These are phyloP conservation scores for Coregonus clupeaformis DNA, from an alignment of 2,113 vertebrate genomes.

Conservation along the genomic window DNA sequence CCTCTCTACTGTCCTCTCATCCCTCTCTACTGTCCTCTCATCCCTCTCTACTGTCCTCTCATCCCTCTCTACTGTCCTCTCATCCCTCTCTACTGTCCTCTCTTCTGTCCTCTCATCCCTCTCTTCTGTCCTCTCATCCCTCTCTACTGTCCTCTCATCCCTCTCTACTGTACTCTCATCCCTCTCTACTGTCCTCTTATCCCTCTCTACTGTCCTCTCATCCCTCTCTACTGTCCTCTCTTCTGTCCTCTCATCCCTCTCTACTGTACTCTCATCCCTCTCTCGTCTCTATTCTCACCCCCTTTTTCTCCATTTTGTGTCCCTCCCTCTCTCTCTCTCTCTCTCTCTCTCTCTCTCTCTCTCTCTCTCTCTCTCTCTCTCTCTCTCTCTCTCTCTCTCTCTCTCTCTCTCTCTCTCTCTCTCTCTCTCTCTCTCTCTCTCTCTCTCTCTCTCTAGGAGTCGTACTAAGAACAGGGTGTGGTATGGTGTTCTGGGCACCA, in stretches of 20 bases:
- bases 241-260: too few relatives aligned
- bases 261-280: background rate
- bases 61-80: background rate
- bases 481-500: conserved; percentile 96
- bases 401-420: too few relatives aligned
- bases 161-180: background rate
- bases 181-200: too few relatives aligned
- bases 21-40: background rate
- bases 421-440: background rate
- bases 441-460: conserved; percentile 76
- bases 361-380: conserved; percentile 1
- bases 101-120: too few relatives aligned
- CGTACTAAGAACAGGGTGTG: conserved; percentile 99
- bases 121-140: too few relatives aligned
- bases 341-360: too few relatives aligned
- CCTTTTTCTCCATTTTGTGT: too few relatives aligned
- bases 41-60: too few relatives aligned
- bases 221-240: background rate
- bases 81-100: background rate
- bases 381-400: conserved; percentile 3
- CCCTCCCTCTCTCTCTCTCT: too few relatives aligned
- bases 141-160: too few relatives aligned
- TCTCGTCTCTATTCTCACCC: background rate
- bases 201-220: background rate
- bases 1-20: too few relatives aligned